Evolutionary conservation across 2,888 invertebrate species (phyloP).

Genomic region (Atrina japonica): DNA sequence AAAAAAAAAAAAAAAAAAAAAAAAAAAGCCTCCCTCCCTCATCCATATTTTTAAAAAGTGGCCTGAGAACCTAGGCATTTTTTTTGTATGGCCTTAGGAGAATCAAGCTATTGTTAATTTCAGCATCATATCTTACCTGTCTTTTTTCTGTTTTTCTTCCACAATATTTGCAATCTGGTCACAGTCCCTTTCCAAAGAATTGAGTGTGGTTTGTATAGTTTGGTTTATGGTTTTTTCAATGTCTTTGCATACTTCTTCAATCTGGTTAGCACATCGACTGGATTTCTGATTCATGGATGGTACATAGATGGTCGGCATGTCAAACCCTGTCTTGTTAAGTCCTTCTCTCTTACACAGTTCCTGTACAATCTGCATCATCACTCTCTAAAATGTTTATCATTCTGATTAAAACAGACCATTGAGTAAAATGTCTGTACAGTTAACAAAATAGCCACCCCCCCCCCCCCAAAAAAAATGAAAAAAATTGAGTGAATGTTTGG

Average conservation of each 20-base stretch:
- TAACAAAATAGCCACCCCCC: too few species aligned
- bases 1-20: too few species aligned
- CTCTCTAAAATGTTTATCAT: conserved; percentile 79
- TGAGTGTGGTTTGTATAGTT: conserved; percentile 83
- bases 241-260: conserved; percentile 83
- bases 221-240: conserved; percentile 83
- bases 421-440: background rate
- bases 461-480: too few species aligned
- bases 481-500: too few species aligned
- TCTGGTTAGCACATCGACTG: conserved; percentile 83
- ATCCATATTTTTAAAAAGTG: too few species aligned
- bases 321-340: conserved; percentile 83
- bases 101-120: too few species aligned
- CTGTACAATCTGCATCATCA: conserved; percentile 85
- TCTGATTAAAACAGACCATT: too few species aligned
- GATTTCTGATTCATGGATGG: conserved; percentile 81
- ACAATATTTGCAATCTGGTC: conserved; percentile 81
- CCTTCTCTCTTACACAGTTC: conserved; percentile 84
- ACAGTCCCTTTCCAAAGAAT: conserved; percentile 83
- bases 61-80: too few species aligned
- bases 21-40: too few species aligned
- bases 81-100: too few species aligned
- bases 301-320: conserved; percentile 84
- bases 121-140: conserved; percentile 76
- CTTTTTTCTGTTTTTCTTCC: conserved; percentile 78